Conservation (phyloP, 2,888 invertebrate species). For the Nomada lathburiana region DNA sequence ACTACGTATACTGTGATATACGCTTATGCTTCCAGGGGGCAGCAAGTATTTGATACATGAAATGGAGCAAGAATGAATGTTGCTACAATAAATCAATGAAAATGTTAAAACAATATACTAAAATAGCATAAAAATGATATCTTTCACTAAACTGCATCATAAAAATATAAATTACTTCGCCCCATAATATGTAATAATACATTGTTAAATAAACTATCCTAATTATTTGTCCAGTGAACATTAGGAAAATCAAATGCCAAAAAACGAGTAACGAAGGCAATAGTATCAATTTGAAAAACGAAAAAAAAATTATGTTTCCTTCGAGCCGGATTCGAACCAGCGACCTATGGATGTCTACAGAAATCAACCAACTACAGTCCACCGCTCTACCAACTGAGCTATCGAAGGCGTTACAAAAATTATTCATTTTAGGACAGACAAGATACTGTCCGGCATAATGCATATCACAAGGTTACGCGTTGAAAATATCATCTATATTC, state of each 20-base stretch:
- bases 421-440: conserved; percentile 8
- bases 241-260: background rate
- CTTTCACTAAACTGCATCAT: too few relatives aligned
- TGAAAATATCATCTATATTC: background rate
- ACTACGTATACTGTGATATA: conserved; percentile 5
- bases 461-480: background rate
- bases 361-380: conserved; percentile 82
- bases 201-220: background rate
- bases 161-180: background rate
- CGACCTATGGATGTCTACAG: conserved; percentile 80
- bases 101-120: background rate
- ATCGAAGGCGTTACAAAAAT: conserved; percentile 78
- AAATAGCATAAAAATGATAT: background rate
- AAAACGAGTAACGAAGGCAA: background rate
- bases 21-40: conserved; percentile 46
- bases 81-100: background rate
- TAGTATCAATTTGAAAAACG: conserved; percentile 45
- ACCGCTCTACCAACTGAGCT: conserved; percentile 85
- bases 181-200: background rate
- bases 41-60: conserved; percentile 36
- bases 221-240: background rate
- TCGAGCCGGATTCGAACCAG: conserved; percentile 83
- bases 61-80: background rate
- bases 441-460: fast-evolving
- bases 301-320: conserved; percentile 74